Evolutionary conservation across 2,113 vertebrate genomes (phyloP).

Genomic region (Indri indri): DNA sequence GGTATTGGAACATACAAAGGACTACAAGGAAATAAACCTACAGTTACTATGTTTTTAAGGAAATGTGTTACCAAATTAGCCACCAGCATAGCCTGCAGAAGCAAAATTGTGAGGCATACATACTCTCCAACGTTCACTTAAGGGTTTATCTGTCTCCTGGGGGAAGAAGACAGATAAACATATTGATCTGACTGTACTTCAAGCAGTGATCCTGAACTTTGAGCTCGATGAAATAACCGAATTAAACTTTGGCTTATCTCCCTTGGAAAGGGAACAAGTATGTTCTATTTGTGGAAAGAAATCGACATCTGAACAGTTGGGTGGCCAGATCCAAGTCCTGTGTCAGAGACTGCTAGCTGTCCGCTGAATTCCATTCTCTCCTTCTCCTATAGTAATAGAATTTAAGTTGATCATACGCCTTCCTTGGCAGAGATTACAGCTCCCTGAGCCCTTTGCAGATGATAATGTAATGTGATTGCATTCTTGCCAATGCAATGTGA

Average conservation of each 20-base stretch:
- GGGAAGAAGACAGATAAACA: rapidly evolving
- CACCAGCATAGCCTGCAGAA: background rate
- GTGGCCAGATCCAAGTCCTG: background rate
- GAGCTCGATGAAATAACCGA: background rate
- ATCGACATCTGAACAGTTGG: background rate
- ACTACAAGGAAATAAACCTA: background rate
- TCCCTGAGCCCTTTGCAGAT: background rate
- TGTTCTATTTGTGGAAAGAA: slow-evolving; percentile 9
- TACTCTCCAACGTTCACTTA: background rate
- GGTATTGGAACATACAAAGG: background rate
- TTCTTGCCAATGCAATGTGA: background rate
- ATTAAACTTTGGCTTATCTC: background rate
- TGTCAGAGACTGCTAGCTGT: background rate
- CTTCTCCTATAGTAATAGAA: background rate
- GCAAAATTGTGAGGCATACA: background rate
- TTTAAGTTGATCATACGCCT: background rate
- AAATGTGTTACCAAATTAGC: background rate
- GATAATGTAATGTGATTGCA: background rate
- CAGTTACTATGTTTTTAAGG: background rate
- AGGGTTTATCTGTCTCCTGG: too few relatives aligned
- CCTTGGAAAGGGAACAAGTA: background rate
- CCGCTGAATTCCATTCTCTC: background rate
- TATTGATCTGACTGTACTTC: background rate
- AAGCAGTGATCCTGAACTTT: background rate
- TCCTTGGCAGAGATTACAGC: background rate